Conservation (phyloP, 2,797 vertebrate genomes). For the Lophius americanus region DNA sequence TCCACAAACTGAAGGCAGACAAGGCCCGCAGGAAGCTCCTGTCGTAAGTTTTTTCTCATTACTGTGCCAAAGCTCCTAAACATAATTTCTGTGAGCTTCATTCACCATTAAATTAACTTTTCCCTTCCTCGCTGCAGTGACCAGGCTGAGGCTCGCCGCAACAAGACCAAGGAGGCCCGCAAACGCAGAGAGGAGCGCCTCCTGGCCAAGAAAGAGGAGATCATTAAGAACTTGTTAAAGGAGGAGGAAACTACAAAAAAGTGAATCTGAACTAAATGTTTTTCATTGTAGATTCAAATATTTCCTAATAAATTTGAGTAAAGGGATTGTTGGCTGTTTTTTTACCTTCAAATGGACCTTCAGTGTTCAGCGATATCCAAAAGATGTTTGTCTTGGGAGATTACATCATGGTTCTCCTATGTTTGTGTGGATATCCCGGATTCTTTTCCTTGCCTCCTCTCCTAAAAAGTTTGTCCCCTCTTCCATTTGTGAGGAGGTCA, state of each 20-base stretch:
- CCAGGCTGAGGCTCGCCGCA: slow-evolving; percentile 94
- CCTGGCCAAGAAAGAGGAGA: slow-evolving; percentile 95
- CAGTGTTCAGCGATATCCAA: too few relatives aligned
- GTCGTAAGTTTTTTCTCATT: slow-evolving; percentile 82
- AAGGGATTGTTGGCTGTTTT: slow-evolving; percentile 7
- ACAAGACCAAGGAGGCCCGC: slow-evolving; percentile 95
- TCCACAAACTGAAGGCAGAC: slow-evolving; percentile 98
- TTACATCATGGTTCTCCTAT: too few relatives aligned
- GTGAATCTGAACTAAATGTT: slow-evolving; percentile 65
- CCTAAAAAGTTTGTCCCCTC: too few relatives aligned
- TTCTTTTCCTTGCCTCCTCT: too few relatives aligned
- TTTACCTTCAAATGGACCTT: too few relatives aligned
- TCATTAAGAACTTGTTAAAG: slow-evolving; percentile 95
- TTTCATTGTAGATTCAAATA: slow-evolving; percentile 20
- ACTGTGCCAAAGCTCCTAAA: too few relatives aligned
- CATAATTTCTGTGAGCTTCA: too few relatives aligned
- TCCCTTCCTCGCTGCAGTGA: slow-evolving; percentile 77
- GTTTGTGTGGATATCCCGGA: too few relatives aligned
- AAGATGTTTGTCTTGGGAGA: too few relatives aligned
- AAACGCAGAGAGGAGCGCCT: slow-evolving; percentile 93
- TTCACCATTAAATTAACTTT: slow-evolving; percentile 2
- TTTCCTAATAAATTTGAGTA: slow-evolving; percentile 67
- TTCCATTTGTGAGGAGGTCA: too few relatives aligned
- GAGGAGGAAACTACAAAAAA: slow-evolving; percentile 94
- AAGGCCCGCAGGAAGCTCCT: slow-evolving; percentile 99